Evolutionary conservation across 1,140 invertebrate species (phyloP).

Genomic region (Drosophila bocqueti): DNA sequence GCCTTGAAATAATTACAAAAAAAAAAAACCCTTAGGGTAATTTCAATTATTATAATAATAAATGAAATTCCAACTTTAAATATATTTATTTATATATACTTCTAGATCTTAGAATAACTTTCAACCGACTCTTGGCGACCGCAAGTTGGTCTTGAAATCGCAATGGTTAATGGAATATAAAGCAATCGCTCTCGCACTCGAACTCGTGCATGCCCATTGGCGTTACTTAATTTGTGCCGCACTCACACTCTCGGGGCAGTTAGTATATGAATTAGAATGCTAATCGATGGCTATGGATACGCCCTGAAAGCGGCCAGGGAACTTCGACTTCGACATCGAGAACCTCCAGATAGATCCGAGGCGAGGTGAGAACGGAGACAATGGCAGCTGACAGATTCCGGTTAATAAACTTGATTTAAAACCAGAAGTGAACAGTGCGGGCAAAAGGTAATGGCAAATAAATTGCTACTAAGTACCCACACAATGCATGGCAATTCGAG

Average conservation of each 20-base stretch:
- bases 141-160: constrained; percentile 58
- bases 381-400: constrained; percentile 70
- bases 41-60: neutral
- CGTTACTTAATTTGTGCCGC: constrained; percentile 66
- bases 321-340: constrained; percentile 15
- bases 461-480: constrained; percentile 74
- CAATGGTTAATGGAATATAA: constrained; percentile 23
- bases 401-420: constrained; percentile 84
- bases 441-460: constrained; percentile 67
- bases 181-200: constrained; percentile 20
- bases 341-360: constrained; percentile 8
- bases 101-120: neutral
- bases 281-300: constrained; percentile 78
- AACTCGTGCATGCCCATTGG: constrained; percentile 73
- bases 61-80: neutral
- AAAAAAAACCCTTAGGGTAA: neutral
- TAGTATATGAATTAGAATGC: constrained; percentile 83
- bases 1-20: neutral
- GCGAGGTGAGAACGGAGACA: constrained; percentile 33
- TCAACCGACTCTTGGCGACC: constrained; percentile 4
- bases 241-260: constrained; percentile 47
- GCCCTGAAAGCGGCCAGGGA: constrained; percentile 64
- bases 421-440: constrained; percentile 70
- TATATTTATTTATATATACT: neutral
- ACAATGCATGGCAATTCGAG: constrained; percentile 43